These are phyloP conservation scores for Drosophila pectinifera DNA, from an alignment of 1,140 invertebrate species.

Conservation along the genomic window DNA sequence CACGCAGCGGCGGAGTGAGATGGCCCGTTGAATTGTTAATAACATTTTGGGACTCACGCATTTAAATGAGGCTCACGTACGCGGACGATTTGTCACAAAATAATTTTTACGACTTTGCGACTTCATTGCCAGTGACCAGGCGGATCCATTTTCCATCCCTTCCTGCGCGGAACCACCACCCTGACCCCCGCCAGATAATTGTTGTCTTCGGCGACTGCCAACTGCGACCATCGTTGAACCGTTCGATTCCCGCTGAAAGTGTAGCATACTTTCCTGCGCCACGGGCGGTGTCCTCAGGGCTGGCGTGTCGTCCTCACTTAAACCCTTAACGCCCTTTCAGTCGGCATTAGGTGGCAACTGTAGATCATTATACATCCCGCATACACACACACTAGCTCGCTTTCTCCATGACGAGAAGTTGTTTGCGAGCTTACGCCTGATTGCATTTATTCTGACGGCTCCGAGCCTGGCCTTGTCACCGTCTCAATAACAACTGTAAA, in stretches of 20 bases:
- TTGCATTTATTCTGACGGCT: constrained; percentile 60
- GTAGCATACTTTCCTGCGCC: constrained; percentile 45
- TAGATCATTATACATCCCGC: constrained; percentile 38
- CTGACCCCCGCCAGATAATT: constrained; percentile 55
- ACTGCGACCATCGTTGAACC: constrained; percentile 45
- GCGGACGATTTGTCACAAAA: constrained; percentile 85
- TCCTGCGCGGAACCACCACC: neutral
- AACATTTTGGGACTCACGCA: constrained; percentile 75
- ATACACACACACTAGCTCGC: neutral
- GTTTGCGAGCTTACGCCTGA: constrained; percentile 60
- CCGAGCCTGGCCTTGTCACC: constrained; percentile 44
- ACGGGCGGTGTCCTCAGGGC: constrained; percentile 41
- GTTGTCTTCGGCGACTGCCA: constrained; percentile 51
- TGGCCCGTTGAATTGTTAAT: constrained; percentile 78
- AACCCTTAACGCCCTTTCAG: constrained; percentile 45
- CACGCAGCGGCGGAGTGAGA: constrained; percentile 4
- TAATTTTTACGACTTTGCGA: constrained; percentile 85
- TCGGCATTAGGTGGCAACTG: constrained; percentile 45
- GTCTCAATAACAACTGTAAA: constrained; percentile 56
- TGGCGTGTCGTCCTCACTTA: constrained; percentile 56
- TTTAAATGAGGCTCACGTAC: constrained; percentile 85
- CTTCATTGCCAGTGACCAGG: constrained; percentile 74
- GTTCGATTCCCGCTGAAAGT: constrained; percentile 64
- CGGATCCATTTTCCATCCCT: constrained; percentile 31
- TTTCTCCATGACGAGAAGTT: constrained; percentile 24